Base-by-base conservation (phyloP, 2,113 vertebrate genomes). In the Carollia perspicillata region DNA sequence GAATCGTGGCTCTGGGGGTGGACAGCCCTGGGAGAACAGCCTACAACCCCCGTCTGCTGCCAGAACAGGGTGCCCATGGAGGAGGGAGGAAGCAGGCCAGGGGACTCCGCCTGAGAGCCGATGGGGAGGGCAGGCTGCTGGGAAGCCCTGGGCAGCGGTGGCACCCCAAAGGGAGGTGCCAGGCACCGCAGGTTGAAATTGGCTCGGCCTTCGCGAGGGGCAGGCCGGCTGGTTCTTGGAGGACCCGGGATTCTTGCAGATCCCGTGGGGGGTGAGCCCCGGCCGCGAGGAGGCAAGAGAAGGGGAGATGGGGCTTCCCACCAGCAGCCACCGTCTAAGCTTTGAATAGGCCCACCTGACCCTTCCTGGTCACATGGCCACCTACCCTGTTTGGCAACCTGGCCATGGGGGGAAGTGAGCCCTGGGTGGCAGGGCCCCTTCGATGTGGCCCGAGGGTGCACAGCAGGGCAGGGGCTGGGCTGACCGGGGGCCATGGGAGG, bases 161-260 rank as follows among this genome's bases (percentile, higher is more conserved):
- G 84, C 10, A 0, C 8, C 58, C 3, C 0, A 22, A 5, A 23
- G 33, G 35, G 20, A 11, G 28, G n/a, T 16, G 33, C 18, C 72
- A 4, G 42, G 40, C 13, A 6, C 40, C 13, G n/a, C 11, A 28
- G 5, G 37, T 2, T 4, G 68, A 18, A 42, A 53, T 17, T n/a
- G 2, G 30, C 30, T 22, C 0, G 0, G 0, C 7, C 28, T 20
- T 11, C 18, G 1, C 10, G 3, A 1, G 30, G 20, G 60, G 30
- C 40, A 0, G 6, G 30, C 40, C 20, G 0, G 4, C 71, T 20
- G 72, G 40, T 17, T 33, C 35, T 71, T 5, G 14, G 53, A 42
- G 7, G 2, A 18, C 2, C 4, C 1, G 0, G 60, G 37, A 0
- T 30, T 69, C 20, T 0, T 18, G 16, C 17, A 10, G n/a, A 3